These are phyloP conservation scores for Miniopterus natalensis DNA, from an alignment of 2,113 vertebrate genomes.

Conservation along the genomic window DNA sequence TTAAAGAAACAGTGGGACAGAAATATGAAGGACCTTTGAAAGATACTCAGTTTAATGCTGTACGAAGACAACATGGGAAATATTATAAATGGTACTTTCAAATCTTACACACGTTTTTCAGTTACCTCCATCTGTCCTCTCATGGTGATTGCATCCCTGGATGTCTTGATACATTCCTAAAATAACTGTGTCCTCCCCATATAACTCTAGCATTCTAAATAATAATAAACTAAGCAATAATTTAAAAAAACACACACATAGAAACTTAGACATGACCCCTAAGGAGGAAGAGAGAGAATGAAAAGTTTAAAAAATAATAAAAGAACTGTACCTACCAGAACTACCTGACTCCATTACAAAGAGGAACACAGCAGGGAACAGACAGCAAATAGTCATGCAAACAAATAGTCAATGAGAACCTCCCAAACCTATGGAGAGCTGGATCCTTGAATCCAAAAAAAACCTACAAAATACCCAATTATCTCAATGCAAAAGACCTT, in stretches of 20 bases:
- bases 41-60: not conserved
- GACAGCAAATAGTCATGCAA: not conserved
- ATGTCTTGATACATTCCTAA: slow-evolving; percentile 17
- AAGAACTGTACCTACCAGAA: not conserved
- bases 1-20: not conserved
- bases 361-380: not conserved
- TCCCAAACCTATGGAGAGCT: not conserved
- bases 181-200: not conserved
- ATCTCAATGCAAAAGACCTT: not conserved
- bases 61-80: not conserved
- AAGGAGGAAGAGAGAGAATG: not conserved
- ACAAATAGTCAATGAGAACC: not conserved
- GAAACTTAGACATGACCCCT: not conserved
- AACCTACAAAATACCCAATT: not conserved
- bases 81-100: not conserved
- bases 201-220: not conserved
- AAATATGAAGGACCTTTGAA: not conserved
- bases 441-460: not conserved
- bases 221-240: not conserved
- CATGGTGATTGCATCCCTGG: not conserved
- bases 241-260: too few relatives aligned
- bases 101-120: not conserved
- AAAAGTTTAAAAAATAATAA: not conserved
- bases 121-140: not conserved
- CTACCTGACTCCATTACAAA: not conserved